Evolutionary conservation across 1,140 invertebrate species (phyloP), one percentile per base, ranked within the genome.

Genomic region (Dryas iulia): DNA sequence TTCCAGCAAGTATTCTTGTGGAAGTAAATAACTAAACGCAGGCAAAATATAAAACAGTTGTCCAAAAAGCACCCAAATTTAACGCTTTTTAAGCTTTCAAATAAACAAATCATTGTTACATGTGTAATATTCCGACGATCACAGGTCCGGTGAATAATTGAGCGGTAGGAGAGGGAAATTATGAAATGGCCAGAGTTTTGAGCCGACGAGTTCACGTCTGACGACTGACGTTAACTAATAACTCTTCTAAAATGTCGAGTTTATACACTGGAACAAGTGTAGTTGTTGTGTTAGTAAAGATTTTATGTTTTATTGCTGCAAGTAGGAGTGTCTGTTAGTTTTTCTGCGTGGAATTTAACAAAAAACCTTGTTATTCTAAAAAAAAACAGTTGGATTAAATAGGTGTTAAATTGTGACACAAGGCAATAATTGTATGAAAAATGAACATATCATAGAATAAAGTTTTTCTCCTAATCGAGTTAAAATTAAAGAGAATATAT

Each of bases 101-200:
- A 25, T 24, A 56, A 56, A 56, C 24, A 83, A 74, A 79, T 82
- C 79, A 84, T 86, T 87, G 84, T 89, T 82, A 82, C 83, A 86
- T 84, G 83, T 86, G 87, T 89, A 87, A 87, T 86, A 82, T 81
- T 77, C 71, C 75, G 74, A 80, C 83, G 80, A 21, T 78, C 73
- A 72, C 66, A 73, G 71, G 69, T 77, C 76, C 67, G 78, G 81
- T 90, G 86, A 90, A 90, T 90, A 87, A 90, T 87, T 88, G 81
- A 87, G 78, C 77, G 71, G 73, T 65, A 81, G 78, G 81, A 84
- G 77, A 76, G 72, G 77, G 84, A 81, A 89, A 88, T 86, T 90
- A 88, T 90, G 86, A 84, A 86, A 86, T 84, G 84, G 80, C 80
- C 79, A 74, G 74, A 78, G 69, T 76, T 76, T 81, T 76, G 79